A percentile compares a stretch with the other conserved stretches of the same genome.
These are phyloP conservation scores for Strigamia maritima DNA, from an alignment of 2,888 invertebrate genomes.

Conservation along the genomic window DNA sequence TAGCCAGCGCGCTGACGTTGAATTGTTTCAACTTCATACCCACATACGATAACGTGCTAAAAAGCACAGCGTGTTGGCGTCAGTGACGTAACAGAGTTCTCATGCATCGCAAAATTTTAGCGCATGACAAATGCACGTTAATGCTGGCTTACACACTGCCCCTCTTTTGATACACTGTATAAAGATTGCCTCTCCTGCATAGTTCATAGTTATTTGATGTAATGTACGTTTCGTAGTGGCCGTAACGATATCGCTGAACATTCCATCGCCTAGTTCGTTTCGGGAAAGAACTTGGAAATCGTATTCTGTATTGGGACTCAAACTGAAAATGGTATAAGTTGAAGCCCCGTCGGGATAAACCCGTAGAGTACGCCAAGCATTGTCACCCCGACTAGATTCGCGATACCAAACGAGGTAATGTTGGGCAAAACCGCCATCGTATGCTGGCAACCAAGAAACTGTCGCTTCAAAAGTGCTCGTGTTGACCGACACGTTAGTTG, in stretches of 20 bases:
- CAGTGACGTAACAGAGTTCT: no score
- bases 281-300: conserved; percentile 95
- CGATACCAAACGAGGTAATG: conserved; percentile 94
- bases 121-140: no score
- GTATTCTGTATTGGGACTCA: conserved; percentile 85
- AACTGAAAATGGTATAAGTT: conserved; percentile 82
- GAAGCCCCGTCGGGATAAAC: conserved; percentile 90
- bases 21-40: no score
- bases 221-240: conserved; percentile 79
- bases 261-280: conserved; percentile 90
- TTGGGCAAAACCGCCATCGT: conserved; percentile 92
- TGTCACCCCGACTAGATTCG: conserved; percentile 68
- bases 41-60: no score
- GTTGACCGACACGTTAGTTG: conserved; percentile 86
- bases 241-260: conserved; percentile 89
- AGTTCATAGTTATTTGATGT: no score
- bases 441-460: conserved; percentile 87
- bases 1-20: no score
- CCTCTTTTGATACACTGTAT: no score
- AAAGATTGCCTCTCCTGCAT: no score
- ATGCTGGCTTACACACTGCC: no score
- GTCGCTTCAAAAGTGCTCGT: conserved; percentile 87
- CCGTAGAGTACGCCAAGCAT: conserved; percentile 89
- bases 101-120: no score
- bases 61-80: no score